phyloP scores from a whole-genome alignment of 2,888 invertebrate species.

The Sceliomorpha sp. region DNA sequence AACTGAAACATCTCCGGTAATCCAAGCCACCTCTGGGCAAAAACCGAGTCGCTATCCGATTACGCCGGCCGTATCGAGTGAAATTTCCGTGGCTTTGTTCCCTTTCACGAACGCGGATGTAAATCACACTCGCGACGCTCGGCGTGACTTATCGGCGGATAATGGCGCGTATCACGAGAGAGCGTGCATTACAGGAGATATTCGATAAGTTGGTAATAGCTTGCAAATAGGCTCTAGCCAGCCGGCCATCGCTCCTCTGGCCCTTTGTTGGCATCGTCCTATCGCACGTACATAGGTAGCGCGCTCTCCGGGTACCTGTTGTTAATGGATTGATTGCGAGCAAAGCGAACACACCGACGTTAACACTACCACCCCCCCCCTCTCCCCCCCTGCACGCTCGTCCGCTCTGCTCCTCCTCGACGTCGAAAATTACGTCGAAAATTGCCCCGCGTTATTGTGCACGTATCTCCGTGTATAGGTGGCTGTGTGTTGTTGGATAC shows the following conservation, averaged over 20 bases:
- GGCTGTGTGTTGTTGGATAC: slow-evolving; percentile 17
- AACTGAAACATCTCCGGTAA: too few species aligned
- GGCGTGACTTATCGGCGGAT: slow-evolving; percentile 42
- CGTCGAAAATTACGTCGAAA: slow-evolving; percentile 54
- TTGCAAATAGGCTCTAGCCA: slow-evolving; percentile 55
- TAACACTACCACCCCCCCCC: slow-evolving; percentile 3
- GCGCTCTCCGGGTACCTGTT: slow-evolving; percentile 32
- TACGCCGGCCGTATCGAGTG: too few species aligned
- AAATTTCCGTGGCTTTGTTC: too few species aligned
- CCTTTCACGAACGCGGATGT: slow-evolving; percentile 49
- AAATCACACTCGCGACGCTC: slow-evolving; percentile 39
- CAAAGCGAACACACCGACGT: slow-evolving; percentile 27
- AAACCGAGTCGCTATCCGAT: too few species aligned
- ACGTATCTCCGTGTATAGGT: slow-evolving; percentile 9
- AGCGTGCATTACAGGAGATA: slow-evolving; percentile 41
- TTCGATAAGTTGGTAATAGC: slow-evolving; percentile 60
- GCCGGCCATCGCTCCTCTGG: slow-evolving; percentile 17
- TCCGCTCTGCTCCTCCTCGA: too few species aligned
- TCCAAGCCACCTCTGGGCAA: too few species aligned
- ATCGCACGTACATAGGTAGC: slow-evolving; percentile 28
- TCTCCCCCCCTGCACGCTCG: too few species aligned
- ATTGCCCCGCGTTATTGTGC: slow-evolving; percentile 35
- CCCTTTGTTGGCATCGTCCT: slow-evolving; percentile 30
- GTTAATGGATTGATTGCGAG: slow-evolving; percentile 50
- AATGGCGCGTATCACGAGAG: slow-evolving; percentile 27